These are phyloP conservation scores for Xiphophorus birchmanni DNA, from an alignment of 2,797 vertebrate genomes.

Conservation along the genomic window DNA sequence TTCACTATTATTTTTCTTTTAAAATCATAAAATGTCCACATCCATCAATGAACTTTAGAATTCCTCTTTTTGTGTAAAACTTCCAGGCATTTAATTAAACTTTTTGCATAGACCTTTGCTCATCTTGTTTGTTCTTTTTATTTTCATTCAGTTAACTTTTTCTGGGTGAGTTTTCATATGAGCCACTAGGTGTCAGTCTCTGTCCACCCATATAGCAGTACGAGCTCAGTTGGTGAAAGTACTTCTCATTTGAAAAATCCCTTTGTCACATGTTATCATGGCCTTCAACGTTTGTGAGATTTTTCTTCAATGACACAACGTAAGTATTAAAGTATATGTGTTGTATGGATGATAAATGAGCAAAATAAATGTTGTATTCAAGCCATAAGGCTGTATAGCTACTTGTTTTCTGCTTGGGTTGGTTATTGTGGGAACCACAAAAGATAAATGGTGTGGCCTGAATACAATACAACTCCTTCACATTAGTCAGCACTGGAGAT, in stretches of 20 bases:
- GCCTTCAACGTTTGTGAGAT: slow-evolving; percentile 12
- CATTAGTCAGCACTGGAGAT: slow-evolving; percentile 10
- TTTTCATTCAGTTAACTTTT: not conserved
- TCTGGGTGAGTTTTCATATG: not conserved
- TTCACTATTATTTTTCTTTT: no score
- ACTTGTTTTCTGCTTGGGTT: slow-evolving; percentile 30
- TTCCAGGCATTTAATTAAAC: not conserved
- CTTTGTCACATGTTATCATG: slow-evolving; percentile 19
- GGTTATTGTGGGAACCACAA: slow-evolving; percentile 32
- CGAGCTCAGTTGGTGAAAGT: not conserved
- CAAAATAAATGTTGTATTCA: slow-evolving; percentile 28
- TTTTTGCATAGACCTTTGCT: not conserved
- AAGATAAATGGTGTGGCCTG: slow-evolving; percentile 38
- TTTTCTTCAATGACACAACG: slow-evolving; percentile 11
- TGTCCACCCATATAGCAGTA: not conserved
- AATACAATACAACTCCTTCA: slow-evolving; percentile 12
- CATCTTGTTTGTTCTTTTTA: not conserved
- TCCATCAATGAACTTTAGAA: not conserved
- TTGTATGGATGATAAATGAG: slow-evolving; percentile 56
- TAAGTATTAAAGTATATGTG: slow-evolving; percentile 20
- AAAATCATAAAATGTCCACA: not conserved
- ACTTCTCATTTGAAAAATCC: not conserved
- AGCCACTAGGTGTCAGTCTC: slow-evolving; percentile 25
- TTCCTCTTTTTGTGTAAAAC: not conserved
- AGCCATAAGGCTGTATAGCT: slow-evolving; percentile 42